Evolutionary conservation across 2,797 vertebrate species (phyloP).

Genomic region (Antrozous pallidus): DNA sequence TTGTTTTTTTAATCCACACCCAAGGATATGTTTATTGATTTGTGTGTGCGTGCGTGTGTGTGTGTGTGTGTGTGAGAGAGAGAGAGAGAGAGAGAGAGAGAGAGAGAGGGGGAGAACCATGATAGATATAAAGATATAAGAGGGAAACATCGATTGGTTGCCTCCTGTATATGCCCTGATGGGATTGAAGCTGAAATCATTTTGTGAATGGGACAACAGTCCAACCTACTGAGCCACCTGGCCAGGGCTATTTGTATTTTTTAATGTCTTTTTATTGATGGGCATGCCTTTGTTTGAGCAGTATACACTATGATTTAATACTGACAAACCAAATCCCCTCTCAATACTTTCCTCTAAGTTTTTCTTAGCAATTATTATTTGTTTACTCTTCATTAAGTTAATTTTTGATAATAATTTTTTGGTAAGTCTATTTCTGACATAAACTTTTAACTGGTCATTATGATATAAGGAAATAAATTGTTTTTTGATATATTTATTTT

Average conservation of each 20-base stretch:
- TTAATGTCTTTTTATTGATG: neutral
- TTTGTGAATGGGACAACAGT: neutral
- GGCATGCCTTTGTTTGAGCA: neutral
- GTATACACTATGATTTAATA: neutral
- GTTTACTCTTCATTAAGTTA: neutral
- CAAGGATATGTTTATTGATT: neutral
- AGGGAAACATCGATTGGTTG: neutral
- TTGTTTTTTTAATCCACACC: too few relatives aligned
- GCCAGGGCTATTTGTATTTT: neutral
- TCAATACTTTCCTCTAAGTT: neutral
- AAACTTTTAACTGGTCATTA: conserved; percentile 20
- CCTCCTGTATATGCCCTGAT: neutral
- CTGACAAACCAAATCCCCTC: neutral
- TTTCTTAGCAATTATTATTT: conserved; percentile 4
- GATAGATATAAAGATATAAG: too few relatives aligned
- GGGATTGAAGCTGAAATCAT: neutral
- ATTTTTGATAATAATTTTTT: neutral
- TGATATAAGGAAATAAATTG: neutral
- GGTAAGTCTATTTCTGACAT: neutral
- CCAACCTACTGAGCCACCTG: neutral
- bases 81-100: too few relatives aligned
- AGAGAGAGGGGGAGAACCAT: too few relatives aligned
- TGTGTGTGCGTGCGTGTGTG: too few relatives aligned
- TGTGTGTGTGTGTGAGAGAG: too few relatives aligned
- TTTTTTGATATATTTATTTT: neutral